Evolutionary conservation across 2,797 vertebrate species (phyloP), one percentile per base, ranked within the genome.

Genomic region (Chaetodon trifasciatus): DNA sequence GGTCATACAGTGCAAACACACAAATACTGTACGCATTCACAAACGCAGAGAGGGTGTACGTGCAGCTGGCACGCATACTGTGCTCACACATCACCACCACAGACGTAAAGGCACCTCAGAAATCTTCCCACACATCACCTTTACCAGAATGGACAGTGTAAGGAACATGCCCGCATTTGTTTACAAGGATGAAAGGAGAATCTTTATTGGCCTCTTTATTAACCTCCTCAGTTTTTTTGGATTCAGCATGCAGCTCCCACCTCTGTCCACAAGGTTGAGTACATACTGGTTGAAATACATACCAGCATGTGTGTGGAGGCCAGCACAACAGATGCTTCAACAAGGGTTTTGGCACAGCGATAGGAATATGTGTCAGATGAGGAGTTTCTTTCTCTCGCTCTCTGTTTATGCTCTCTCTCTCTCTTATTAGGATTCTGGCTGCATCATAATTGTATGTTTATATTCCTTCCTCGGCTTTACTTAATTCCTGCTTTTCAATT

Each of bases 1-100:
- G 98, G 98, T 99, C 92, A 79, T 68, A 62, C 74, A 57, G 28
- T 21, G 53, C 50, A 77, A 69, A 46, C 67, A 55, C 75, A 73
- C 39, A 23, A 57, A 74, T 16, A 83, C 28, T 32, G 4, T 8
- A 42, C 58, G 46, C 52, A 72, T 37, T 56, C 24, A 56, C 37
- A 68, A 49, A 61, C 66, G 74, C 10, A 74, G 6, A 55, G 37
- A n/a, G 72, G 8, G 44, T 21, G 55, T 49, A 63, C 10, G 53
- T 5, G 10, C n/a, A 63, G 10, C 56, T 58, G 32, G 56, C 21
- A 61, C 13, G 49, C 53, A 1, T 24, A 23, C 42, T 17, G n/a
- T 32, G 13, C 42, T 9, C 42, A 44, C 42, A 44, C 42, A 44
- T 32, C 42, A 44, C 42, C 8, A 9, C 8, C 42, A 44, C 69